Evolutionary conservation across 2,797 vertebrate genomes (phyloP), one percentile per base, ranked within the genome.

Genomic region (Notolabrus celidotus): DNA sequence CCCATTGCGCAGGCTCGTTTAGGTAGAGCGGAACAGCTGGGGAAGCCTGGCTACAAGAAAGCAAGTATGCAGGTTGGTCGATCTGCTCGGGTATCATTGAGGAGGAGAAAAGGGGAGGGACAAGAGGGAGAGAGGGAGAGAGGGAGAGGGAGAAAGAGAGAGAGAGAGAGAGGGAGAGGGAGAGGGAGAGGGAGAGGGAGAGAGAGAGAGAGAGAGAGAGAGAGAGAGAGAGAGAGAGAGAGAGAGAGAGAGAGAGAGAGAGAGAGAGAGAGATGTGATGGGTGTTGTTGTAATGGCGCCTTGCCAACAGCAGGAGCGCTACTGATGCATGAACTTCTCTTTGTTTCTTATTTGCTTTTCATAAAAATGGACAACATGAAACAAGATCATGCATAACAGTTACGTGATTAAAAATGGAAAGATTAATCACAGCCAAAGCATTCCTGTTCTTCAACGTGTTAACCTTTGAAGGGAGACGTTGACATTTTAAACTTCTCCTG

Each of bases 1-100:
- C 46, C 73, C 86, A 87, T 80, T 90, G 89, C 87, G 91, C 89
- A 91, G 42, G 58, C 86, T 74, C 90, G 33, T 36, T 73, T 1
- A 17, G 56, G 61, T 19, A 15, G 69, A 82, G 82, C 39, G 67
- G 51, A 82, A 80, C 84, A 86, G 52, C 83, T 67, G 82, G 55
- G 53, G 67, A 69, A 85, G 71, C 67, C 74, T 77, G 71, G 52
- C 68, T 71, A 43, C 65, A 60, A n/a, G 59, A 43, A 17, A 52
- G 61, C 50, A 25, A 10, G 71, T 56, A 31, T 42, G 77, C 82
- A 85, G 84, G 82, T 84, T 71, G 62, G 65, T 77, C 43, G 36
- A 58, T 78, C 57, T 53, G 64, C 71, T 19, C 67, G 52, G 68
- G 74, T 72, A 58, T 69, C 72, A 79, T 2, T 22, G 58, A 63